Conservation (phyloP, 2,888 invertebrate species). For the Sesamia inferens region DNA sequence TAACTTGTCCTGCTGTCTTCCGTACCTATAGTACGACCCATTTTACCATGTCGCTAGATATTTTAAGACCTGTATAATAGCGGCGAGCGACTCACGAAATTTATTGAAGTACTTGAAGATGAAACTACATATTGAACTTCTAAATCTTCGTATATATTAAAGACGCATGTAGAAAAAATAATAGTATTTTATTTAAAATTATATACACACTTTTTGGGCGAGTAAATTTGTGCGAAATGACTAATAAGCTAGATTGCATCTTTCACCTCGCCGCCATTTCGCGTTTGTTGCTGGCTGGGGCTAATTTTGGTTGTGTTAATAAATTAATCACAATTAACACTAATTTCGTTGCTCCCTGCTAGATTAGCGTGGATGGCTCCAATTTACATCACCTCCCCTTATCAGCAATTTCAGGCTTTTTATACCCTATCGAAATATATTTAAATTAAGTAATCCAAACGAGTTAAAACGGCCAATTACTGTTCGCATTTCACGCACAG, state of each 20-base stretch:
- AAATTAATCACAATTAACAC: conserved; percentile 21
- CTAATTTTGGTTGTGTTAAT: conserved; percentile 1
- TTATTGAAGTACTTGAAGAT: no score
- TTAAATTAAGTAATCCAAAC: conserved; percentile 54
- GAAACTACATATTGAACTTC: no score
- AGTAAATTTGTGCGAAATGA: background rate
- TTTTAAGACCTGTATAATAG: no score
- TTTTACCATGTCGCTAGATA: no score
- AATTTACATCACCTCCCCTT: conserved; percentile 34
- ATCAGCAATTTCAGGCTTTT: conserved; percentile 43
- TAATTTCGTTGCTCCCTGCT: background rate
- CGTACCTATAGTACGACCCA: no score
- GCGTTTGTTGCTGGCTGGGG: background rate
- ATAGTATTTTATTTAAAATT: background rate
- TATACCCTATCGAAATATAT: conserved; percentile 43
- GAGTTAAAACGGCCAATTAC: conserved; percentile 60
- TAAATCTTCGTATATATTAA: background rate
- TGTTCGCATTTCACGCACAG: conserved; percentile 55
- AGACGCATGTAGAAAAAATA: background rate
- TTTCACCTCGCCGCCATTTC: background rate
- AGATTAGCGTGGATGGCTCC: conserved; percentile 27
- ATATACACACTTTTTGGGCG: background rate
- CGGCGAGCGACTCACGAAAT: no score
- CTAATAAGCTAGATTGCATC: background rate
- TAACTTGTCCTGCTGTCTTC: no score